Percentiles rank a stretch among this genome's conserved stretches.
phyloP scores from a whole-genome alignment of 2,888 invertebrate species.

The Pristionchus fissidentatus region DNA sequence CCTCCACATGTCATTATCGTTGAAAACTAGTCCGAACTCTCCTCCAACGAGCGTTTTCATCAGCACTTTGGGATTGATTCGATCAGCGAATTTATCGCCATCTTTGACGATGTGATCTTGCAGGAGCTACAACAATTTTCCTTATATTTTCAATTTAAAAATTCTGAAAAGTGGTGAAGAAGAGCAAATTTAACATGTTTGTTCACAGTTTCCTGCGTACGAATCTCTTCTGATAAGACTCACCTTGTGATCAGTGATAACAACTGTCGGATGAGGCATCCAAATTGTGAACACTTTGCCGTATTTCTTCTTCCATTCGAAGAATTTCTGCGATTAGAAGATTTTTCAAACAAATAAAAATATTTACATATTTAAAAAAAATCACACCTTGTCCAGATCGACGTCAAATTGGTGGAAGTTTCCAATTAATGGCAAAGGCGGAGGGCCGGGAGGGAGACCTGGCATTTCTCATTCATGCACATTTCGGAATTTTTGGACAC shows the following conservation, averaged over 20 bases:
- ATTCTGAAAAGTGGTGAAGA: too few species aligned
- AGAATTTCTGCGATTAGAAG: not conserved
- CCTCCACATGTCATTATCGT: not conserved
- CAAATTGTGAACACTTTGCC: constrained; percentile 7
- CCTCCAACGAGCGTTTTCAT: not conserved
- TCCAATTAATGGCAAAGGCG: constrained; percentile 1
- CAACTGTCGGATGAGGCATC: not conserved
- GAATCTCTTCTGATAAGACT: too few species aligned
- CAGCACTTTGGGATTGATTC: not conserved
- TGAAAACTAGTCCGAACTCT: constrained; percentile 30
- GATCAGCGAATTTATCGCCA: constrained; percentile 3
- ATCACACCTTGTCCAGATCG: not conserved
- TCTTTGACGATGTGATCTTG: constrained; percentile 16
- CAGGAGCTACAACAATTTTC: not conserved
- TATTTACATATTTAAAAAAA: not conserved
- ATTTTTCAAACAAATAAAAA: not conserved
- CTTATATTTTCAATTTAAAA: not conserved
- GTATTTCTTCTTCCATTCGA: constrained; percentile 14
- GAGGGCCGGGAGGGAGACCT: constrained; percentile 42
- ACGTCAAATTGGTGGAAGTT: not conserved
- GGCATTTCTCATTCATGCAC: not conserved
- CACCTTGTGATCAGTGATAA: not conserved
- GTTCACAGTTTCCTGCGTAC: too few species aligned
- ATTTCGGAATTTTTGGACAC: not conserved
- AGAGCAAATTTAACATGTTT: too few species aligned